Evolutionary conservation across 1,140 invertebrate species (phyloP), one percentile per base, ranked within the genome.

Genomic region (Leptopilina clavipes): DNA sequence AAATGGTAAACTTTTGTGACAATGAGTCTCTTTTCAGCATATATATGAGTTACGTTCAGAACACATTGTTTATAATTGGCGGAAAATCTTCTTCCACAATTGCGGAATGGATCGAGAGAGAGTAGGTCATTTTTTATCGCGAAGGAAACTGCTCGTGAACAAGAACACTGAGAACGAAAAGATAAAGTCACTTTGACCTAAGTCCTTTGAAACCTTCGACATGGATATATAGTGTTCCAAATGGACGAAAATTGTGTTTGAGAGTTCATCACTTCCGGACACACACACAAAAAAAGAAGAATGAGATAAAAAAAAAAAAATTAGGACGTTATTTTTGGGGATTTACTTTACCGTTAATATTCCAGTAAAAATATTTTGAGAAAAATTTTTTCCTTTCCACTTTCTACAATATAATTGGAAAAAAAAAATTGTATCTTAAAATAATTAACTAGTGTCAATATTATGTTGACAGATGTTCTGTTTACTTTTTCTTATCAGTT

Each of bases 41-140:
- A 40, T 40, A 40, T 14, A 65, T 31, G 14, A 65, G 59, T 65
- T 65, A 65, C 22, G 22, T 65, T 37, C 12, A 22, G 25, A 65
- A 14, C 59, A 65, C 59, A 31, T 31, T 65, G 59, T 31, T 65
- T 65, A 22, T 65, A 65, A 65, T 65, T 65, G 59, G 59, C 59
- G 22, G 59, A 65, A 65, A 31, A 65, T 65, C 59, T 65, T 54
- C 52, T 17, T 65, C 56, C 22, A 65, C 59, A 65, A 65, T 65
- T 65, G 25, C 25, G 59, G 59, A 65, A 65, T 65, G 59, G 19
- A 65, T 65, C 59, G 25, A 5, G 22, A 22, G 59, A 65, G 59
- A 65, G 59, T 65, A 65, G 59, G 59, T 65, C 59, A 65, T 65
- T 65, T 65, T 65, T 65, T 65, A 65, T 65, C 59, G 22, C 25